Evolutionary conservation across 2,888 invertebrate genomes (phyloP).

Genomic region (Pseudococcus longispinus): DNA sequence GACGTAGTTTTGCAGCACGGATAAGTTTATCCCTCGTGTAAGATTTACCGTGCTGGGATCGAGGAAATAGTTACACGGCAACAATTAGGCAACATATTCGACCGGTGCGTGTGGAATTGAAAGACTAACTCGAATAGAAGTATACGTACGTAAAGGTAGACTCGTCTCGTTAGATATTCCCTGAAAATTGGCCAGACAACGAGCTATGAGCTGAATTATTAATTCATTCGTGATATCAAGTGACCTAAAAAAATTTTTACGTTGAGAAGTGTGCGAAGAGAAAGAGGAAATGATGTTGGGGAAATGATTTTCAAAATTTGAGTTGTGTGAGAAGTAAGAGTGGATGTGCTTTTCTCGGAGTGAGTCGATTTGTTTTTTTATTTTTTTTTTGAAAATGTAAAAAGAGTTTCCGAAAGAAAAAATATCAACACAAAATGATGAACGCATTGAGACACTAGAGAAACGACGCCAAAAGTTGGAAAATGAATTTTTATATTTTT

Average conservation of each 20-base stretch:
- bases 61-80: not conserved
- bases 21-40: not conserved
- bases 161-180: not conserved
- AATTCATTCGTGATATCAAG: not conserved
- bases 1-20: not conserved
- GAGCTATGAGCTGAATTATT: not conserved
- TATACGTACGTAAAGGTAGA: not conserved
- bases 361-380: too few species aligned
- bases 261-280: not conserved
- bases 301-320: too few species aligned
- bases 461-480: too few species aligned
- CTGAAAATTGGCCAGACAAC: not conserved
- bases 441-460: too few species aligned
- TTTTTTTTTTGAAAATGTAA: too few species aligned
- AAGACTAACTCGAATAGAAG: not conserved
- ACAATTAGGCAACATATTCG: slow-evolving; percentile 26
- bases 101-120: not conserved
- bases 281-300: not conserved
- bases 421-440: too few species aligned
- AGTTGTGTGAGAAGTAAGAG: too few species aligned
- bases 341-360: too few species aligned
- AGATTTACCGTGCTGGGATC: not conserved
- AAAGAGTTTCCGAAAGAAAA: too few species aligned
- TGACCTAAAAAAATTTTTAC: not conserved
- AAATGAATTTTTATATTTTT: too few species aligned